Base-by-base conservation (phyloP, 2,113 vertebrate species). In the Progne subis region DNA sequence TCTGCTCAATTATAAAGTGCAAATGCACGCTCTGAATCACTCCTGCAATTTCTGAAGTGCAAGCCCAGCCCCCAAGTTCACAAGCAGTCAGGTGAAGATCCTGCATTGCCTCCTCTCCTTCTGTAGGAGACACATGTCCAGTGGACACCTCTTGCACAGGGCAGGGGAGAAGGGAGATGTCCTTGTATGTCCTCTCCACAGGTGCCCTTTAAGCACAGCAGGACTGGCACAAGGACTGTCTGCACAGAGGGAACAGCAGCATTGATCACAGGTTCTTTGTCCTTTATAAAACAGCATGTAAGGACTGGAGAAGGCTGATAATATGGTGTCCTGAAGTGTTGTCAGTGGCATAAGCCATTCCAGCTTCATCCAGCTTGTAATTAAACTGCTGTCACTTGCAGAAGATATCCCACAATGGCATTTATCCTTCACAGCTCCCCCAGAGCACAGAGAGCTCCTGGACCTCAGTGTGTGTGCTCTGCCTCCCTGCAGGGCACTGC, bases 301-400 rank as follows among this genome's bases (percentile, higher is more conserved):
- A 79, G 59, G 53, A 65, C 79, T 86, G 71, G 37, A 88, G 34
- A 92, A 95, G 26, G 59, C 86, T 88, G 85, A 86, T 86, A 92
- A 86, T 50, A 83, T 0, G 29, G 72, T 74, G 43, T 67, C 63
- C 88, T 88, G 59, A 92, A 86, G 39, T 44, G 46, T 25, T 88
- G 71, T 88, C 82, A 92, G 86, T 59, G 32, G 47, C 68, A 93
- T 67, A 96, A 90, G 83, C 88, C 39, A 70, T 80, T 86, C 39
- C 72, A 59, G 64, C 77, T 15, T 77, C 57, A 74, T 70, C 82
- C 60, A 90, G 53, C 64, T 82, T 79, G 81, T 95, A 96, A 93
- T 96, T 95, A 91, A 98, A 94, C 85, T 82, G 60, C 93, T 17
- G 21, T 52, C 75, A 78, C 63, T 95, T 61, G 74, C 57, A 32